Evolutionary conservation across 2,113 vertebrate species (phyloP).

Genomic region (Hylia prasina): DNA sequence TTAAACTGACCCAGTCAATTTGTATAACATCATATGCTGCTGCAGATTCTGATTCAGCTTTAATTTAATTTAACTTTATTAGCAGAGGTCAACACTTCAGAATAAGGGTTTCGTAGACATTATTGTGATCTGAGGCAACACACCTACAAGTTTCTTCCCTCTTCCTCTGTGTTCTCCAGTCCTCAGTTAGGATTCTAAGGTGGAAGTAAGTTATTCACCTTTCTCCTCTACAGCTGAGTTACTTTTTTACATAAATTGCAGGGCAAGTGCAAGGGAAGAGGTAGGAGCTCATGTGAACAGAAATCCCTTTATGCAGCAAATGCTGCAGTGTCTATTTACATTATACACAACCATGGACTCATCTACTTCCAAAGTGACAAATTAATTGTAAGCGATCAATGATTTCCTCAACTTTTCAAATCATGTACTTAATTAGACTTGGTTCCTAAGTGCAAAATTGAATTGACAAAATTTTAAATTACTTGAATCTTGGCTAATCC

Average conservation of each 20-base stretch:
- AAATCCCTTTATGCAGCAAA: neutral
- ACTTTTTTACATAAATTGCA: neutral
- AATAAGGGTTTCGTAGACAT: neutral
- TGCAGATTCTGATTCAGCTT: neutral
- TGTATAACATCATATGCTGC: neutral
- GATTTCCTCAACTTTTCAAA: neutral
- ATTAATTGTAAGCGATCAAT: neutral
- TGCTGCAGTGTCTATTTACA: neutral
- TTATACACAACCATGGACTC: neutral
- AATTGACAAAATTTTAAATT: neutral
- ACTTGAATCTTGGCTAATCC: neutral
- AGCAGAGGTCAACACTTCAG: neutral
- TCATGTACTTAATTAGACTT: neutral
- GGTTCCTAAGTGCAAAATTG: neutral
- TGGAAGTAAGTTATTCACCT: neutral
- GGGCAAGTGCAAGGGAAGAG: neutral
- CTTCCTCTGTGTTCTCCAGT: neutral
- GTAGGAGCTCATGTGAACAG: neutral
- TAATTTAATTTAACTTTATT: neutral
- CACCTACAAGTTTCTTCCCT: neutral
- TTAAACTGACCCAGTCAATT: conserved; percentile 1
- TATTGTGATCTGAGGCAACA: neutral
- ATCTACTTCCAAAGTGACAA: neutral
- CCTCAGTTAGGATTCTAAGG: neutral
- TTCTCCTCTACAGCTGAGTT: neutral